Conservation (phyloP, 2,888 invertebrate species). For the Alsophila aescularia region DNA sequence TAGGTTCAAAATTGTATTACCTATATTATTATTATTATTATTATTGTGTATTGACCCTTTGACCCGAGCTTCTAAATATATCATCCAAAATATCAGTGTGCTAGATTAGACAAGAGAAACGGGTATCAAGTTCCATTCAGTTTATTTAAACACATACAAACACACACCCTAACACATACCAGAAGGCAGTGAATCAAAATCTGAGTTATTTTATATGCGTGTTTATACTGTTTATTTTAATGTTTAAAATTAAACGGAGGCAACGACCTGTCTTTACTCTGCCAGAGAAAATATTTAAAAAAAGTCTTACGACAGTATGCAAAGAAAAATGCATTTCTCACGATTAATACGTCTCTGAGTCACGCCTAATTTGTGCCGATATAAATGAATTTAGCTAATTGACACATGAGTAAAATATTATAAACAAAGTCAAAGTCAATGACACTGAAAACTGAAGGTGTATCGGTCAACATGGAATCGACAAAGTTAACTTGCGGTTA, state of each 20-base stretch:
- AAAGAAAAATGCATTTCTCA: constrained; percentile 37
- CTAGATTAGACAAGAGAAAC: background rate
- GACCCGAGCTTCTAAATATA: no score
- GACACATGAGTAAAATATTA: constrained; percentile 27
- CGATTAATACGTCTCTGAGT: constrained; percentile 28
- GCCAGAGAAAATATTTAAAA: constrained; percentile 43
- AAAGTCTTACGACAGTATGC: constrained; percentile 40
- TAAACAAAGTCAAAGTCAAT: constrained; percentile 29
- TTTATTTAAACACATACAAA: constrained; percentile 38
- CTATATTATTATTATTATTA: no score
- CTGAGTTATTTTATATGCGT: constrained; percentile 69
- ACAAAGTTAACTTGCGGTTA: constrained; percentile 4
- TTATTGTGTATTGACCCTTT: no score
- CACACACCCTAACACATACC: constrained; percentile 54
- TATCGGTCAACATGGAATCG: constrained; percentile 19
- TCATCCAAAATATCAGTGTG: background rate
- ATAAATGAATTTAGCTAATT: constrained; percentile 26
- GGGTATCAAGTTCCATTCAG: constrained; percentile 6
- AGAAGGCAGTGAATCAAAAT: constrained; percentile 66
- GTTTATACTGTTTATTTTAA: constrained; percentile 69
- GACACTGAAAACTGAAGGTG: constrained; percentile 29
- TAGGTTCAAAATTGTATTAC: no score
- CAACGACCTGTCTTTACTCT: constrained; percentile 63
- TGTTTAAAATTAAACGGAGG: constrained; percentile 79
- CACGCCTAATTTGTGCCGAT: constrained; percentile 25